These are phyloP conservation scores for Mimumesa dahlbomi DNA, from an alignment of 2,888 invertebrate genomes.

Conservation along the genomic window DNA sequence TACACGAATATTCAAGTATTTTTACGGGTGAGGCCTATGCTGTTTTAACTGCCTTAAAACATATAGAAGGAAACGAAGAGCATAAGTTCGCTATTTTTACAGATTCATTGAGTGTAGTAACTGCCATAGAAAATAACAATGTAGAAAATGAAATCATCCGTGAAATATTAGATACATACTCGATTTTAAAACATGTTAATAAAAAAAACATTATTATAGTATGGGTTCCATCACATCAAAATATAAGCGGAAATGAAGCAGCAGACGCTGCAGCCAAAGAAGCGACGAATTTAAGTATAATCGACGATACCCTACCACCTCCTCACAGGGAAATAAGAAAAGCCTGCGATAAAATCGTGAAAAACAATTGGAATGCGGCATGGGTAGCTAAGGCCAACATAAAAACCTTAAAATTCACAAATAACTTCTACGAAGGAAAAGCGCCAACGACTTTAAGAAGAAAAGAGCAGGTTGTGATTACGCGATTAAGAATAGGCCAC, in stretches of 20 bases:
- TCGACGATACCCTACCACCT: neutral
- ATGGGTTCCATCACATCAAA: slow-evolving; percentile 5
- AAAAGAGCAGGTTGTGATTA: neutral
- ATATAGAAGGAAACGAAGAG: neutral
- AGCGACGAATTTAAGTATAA: neutral
- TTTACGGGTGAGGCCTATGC: slow-evolving; percentile 3
- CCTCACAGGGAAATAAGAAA: neutral
- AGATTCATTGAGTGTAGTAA: slow-evolving; percentile 1
- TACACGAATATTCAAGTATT: neutral
- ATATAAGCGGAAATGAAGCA: neutral
- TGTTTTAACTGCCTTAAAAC: neutral
- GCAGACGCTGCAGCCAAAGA: slow-evolving; percentile 1
- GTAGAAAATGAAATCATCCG: neutral
- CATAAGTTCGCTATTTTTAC: neutral
- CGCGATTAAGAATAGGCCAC: too few species aligned
- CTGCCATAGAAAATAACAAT: neutral
- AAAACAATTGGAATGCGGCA: neutral
- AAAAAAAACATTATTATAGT: neutral
- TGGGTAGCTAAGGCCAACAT: neutral
- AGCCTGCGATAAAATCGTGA: neutral
- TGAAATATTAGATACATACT: neutral
- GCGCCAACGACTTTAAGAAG: neutral
- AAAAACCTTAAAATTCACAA: neutral
- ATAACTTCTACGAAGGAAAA: neutral
- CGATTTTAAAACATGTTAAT: neutral